Conservation (phyloP, 2,888 invertebrate species). For the Nemurella pictetii region DNA sequence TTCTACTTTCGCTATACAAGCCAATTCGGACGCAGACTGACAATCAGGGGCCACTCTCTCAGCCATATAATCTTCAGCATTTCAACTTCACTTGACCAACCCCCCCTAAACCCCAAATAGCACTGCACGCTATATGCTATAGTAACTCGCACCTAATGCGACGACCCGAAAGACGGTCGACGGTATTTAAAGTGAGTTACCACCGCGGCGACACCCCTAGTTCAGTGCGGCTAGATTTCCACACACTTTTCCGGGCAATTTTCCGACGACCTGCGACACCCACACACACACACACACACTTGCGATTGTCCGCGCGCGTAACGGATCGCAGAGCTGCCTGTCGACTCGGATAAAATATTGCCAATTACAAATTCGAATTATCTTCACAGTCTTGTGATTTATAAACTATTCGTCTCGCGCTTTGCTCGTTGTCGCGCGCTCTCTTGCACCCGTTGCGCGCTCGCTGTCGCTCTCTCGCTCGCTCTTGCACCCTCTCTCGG, state of each 20-base stretch:
- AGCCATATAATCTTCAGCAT: background rate
- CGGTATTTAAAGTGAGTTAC: background rate
- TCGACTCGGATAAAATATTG: constrained; percentile 15
- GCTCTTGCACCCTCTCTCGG: background rate
- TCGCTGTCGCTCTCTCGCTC: background rate
- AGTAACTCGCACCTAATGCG: background rate
- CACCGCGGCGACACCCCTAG: background rate
- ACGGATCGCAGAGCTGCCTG: constrained; percentile 5
- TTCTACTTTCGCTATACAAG: constrained; percentile 17
- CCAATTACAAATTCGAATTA: constrained; percentile 25
- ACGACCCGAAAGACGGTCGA: background rate
- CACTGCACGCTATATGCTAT: background rate
- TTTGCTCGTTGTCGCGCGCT: background rate
- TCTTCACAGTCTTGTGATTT: constrained; percentile 19
- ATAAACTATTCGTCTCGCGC: constrained; percentile 16
- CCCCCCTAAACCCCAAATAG: background rate
- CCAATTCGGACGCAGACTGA: constrained; percentile 15
- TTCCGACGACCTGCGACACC: background rate
- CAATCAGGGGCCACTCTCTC: constrained; percentile 13
- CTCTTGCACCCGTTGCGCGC: background rate
- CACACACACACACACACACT: too few species aligned
- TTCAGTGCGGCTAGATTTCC: background rate
- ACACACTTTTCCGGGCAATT: background rate
- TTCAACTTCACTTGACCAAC: background rate
- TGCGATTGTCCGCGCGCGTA: background rate